Evolutionary conservation across 2,113 vertebrate genomes (phyloP), one percentile per base, ranked within the genome.

Genomic region (Symphodus melops): DNA sequence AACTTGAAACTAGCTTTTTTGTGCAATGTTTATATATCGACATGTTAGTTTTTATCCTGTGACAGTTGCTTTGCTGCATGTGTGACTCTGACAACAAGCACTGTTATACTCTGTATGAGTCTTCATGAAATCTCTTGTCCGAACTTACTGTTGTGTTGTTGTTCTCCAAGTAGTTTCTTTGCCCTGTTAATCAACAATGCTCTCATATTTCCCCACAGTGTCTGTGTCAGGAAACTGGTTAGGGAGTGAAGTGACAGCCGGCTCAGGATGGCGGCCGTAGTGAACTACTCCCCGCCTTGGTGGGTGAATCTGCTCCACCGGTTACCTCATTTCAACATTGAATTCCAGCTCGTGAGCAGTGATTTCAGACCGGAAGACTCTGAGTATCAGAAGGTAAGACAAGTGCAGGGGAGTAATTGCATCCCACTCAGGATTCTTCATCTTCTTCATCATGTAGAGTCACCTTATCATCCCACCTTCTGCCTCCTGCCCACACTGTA

Each of bases 271-370:
- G 96, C 96, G 75, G 96, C 96, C 49, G 97, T 96, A 12, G 95
- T 97, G 76, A 96, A 96, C 92, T 98, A 97, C 88, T 94, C 95
- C 72, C 96, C 97, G 7, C 96, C 97, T 10, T 98, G 97, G 97
- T 98, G 97, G 97, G 97, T 96, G 82, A 97, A 91, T 88, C 95
- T 98, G 46, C 94, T 98, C 72, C 97, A 98, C 93, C 95, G 97
- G 73, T 89, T 98, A 84, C 97, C 97, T 70, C 97, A 97, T 85
- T 91, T 98, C 90, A 95, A 94, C 93, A 90, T 97, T n/a, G 95
- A 95, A 55, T 97, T 97, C 92, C 96, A 98, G 88, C 68, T 92
- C 66, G 95, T 96, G 77, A 94, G 92, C 92, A 95, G 94, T 39
- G 96, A 96, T 83, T 98, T 98, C 93, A 95, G 95, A 57, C 97